Evolutionary conservation across 2,888 invertebrate species (phyloP), one percentile per base, ranked within the genome.

Genomic region (Ditula angustiorana): DNA sequence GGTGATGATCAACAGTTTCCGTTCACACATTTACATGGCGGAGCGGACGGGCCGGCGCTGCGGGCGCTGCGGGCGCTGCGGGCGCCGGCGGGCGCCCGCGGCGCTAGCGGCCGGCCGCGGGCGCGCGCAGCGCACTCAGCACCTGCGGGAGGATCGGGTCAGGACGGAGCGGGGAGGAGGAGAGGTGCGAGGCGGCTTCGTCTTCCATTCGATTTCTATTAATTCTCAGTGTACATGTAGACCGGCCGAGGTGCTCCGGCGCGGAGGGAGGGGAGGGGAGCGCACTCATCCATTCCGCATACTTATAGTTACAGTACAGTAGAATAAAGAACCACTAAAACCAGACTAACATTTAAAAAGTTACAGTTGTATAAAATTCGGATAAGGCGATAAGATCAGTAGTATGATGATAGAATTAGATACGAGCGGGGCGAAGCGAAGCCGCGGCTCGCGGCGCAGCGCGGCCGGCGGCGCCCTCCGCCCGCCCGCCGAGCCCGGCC

Each of bases 381-480:
- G 83, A 75, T 81, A 84, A 85, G 83, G 86, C 84, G 78, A 82
- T 82, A 81, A 80, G 79, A 81, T 81, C 78, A 74, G 79, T 82
- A 74, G 71, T 72, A 68, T 16, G 23, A 61, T n/a, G 44, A 46
- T 63, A 63, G 52, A 63, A 56, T 26, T 58, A 56, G 19, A 55
- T 46, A 55, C 55, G 21, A 11, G 33, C 50, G 26, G 44, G 41
- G 16, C 21, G 37, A 37, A 21, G 41, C 19, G 28, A 57, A 21
- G 23, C 60, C 50, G 50, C 59, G 59, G 37, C 21, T 33, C 33
- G 33, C 10, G 33, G 13, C 35, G 16, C 37, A 5, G 30, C 8
- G 1, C 30, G 30, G 30, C 30, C 30, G 7, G 30, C 30, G 30
- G 30, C 30, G 30, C 30, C 8, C 30, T 30, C 10, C 8, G 30